Evolutionary conservation across 2,888 invertebrate genomes (phyloP).

Genomic region (Cephus runcator): DNA sequence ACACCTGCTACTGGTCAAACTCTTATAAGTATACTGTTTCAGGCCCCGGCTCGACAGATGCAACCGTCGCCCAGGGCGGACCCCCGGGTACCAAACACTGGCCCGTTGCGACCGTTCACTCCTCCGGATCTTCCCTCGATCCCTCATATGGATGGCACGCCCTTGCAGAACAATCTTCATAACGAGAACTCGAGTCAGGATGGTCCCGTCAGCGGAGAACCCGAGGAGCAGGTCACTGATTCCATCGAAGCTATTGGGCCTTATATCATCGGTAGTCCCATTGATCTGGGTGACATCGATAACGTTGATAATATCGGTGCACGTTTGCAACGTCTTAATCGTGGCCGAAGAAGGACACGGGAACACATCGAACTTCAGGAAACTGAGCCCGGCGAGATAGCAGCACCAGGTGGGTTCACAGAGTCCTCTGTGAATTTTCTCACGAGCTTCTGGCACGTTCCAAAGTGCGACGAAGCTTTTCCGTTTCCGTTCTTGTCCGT

Average conservation of each 20-base stretch:
- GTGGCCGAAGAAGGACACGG: constrained; percentile 39
- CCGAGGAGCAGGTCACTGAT: constrained; percentile 32
- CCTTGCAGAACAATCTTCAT: constrained; percentile 36
- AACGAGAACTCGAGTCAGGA: constrained; percentile 40
- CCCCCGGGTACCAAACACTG: constrained; percentile 49
- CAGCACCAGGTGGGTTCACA: not conserved
- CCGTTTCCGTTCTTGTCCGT: not conserved
- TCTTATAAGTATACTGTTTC: constrained; percentile 19
- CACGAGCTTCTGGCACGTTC: not conserved
- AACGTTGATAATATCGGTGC: constrained; percentile 60
- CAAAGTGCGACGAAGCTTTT: not conserved
- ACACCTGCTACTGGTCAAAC: not conserved
- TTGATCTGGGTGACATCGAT: constrained; percentile 60
- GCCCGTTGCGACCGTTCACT: constrained; percentile 54
- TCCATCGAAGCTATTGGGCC: constrained; percentile 27
- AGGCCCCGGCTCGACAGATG: constrained; percentile 62
- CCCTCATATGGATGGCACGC: constrained; percentile 62
- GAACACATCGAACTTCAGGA: constrained; percentile 62
- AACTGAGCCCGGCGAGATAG: constrained; percentile 27
- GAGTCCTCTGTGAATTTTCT: not conserved
- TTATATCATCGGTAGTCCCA: constrained; percentile 61
- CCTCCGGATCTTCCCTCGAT: constrained; percentile 61
- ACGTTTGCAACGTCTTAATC: constrained; percentile 40
- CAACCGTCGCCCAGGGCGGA: constrained; percentile 57
- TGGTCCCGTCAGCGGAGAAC: constrained; percentile 14